Evolutionary conservation across 2,888 invertebrate genomes (phyloP).

Genomic region (Sminthurides aquaticus): DNA sequence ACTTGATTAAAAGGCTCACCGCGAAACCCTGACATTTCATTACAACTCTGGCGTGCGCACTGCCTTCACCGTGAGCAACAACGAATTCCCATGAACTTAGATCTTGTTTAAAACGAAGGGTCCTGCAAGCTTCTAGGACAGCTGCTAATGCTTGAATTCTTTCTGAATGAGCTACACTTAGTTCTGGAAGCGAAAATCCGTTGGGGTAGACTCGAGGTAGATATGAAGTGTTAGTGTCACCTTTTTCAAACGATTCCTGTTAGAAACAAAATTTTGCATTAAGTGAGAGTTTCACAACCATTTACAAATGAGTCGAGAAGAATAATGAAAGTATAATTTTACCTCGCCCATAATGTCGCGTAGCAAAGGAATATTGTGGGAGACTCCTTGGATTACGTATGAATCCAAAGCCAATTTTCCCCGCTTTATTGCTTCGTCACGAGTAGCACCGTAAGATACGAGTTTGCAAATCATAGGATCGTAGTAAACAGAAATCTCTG

Average conservation of each 20-base stretch:
- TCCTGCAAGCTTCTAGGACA: slow-evolving; percentile 33
- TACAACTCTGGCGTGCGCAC: slow-evolving; percentile 27
- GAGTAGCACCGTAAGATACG: slow-evolving; percentile 55
- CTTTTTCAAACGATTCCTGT: slow-evolving; percentile 46
- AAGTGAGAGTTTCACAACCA: not conserved
- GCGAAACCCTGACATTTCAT: slow-evolving; percentile 22
- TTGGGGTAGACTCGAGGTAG: slow-evolving; percentile 55
- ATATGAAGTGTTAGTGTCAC: slow-evolving; percentile 58
- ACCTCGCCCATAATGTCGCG: slow-evolving; percentile 56
- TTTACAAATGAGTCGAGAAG: not conserved
- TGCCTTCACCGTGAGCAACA: slow-evolving; percentile 30
- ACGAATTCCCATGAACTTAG: slow-evolving; percentile 36
- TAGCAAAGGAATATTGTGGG: slow-evolving; percentile 59
- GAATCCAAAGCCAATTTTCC: slow-evolving; percentile 56
- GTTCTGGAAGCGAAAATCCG: slow-evolving; percentile 47
- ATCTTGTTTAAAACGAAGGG: slow-evolving; percentile 28
- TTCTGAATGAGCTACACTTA: slow-evolving; percentile 31
- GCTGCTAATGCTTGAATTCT: slow-evolving; percentile 36
- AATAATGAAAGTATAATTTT: slow-evolving; percentile 3
- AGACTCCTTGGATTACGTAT: slow-evolving; percentile 52
- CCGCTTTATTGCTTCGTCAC: slow-evolving; percentile 53
- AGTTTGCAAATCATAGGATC: slow-evolving; percentile 65
- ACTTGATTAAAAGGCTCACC: slow-evolving; percentile 20
- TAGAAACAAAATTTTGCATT: not conserved
- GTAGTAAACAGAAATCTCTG: slow-evolving; percentile 61